Conservation (phyloP, 2,797 vertebrate species). For the Coluber constrictor region DNA sequence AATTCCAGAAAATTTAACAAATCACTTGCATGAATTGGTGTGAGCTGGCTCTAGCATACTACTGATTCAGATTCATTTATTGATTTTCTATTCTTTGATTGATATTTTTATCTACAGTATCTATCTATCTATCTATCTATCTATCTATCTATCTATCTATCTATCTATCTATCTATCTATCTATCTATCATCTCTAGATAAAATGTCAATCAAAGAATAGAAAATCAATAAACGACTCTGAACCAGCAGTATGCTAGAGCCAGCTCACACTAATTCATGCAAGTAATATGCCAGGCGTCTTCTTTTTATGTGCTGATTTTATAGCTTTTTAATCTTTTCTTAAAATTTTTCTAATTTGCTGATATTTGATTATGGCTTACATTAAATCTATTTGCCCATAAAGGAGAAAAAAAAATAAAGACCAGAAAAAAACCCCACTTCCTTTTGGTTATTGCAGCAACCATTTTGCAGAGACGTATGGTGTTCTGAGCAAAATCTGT, state of each 20-base stretch:
- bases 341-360: background rate
- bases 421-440: background rate
- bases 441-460: background rate
- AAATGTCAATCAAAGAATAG: background rate
- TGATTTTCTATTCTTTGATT: background rate
- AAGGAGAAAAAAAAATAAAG: background rate
- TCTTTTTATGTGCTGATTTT: background rate
- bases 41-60: background rate
- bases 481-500: background rate
- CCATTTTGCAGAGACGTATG: background rate
- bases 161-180: too few species aligned
- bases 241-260: background rate
- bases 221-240: background rate
- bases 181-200: background rate
- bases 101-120: background rate
- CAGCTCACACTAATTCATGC: background rate
- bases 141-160: too few species aligned
- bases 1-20: background rate
- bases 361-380: background rate
- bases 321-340: background rate
- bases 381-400: background rate
- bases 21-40: background rate
- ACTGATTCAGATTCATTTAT: background rate
- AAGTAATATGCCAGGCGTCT: background rate
- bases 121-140: too few species aligned